Evolutionary conservation across 2,113 vertebrate species (phyloP), one percentile per base, ranked within the genome.

Genomic region (Panurus biarmicus): DNA sequence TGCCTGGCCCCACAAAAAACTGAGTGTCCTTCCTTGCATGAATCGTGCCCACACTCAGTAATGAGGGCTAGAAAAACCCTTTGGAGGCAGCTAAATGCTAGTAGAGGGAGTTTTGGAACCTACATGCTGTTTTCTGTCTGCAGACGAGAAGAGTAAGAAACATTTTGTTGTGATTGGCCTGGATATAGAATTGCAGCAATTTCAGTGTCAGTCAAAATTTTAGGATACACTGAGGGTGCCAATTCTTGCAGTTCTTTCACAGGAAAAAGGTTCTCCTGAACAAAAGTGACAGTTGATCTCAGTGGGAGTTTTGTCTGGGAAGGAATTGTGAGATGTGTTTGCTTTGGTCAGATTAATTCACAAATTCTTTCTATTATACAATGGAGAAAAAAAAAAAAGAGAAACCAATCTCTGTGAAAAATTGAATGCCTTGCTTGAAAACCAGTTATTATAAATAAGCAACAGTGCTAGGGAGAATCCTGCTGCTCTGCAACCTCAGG

Each of bases 341-440:
- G 78, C 87, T 90, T 90, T 94, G 93, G 91, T 94, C 93, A 90
- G 76, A 94, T 94, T 85, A 93, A 94, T 88, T 95, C 78, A 96
- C 47, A 76, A 77, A 93, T 80, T 88, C 78, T 56, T 89, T 60
- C 31, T 93, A 7, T 82, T 80, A 33, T 26, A 60, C 31, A 71
- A 12, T 61, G 44, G 77, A 35, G 2, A 0, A 12, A 17, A 38
- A 40, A 33, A 33, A 31, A 29, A 29, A 35, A 38, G 8, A 36
- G 11, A 85, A 65, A 62, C 31, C 40, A 60, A 38, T 88, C 38
- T 19, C 28, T 74, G 29, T 91, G 38, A 60, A 89, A 87, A 50
- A 82, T 35, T 2, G 94, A 93, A 64, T 51, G 60, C 72, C 90
- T 90, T 14, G 11, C 60, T 91, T 60, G 79, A 73, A 83, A 93